Evolutionary conservation across 2,888 invertebrate species (phyloP).

Genomic region (Apomyelois bistriatella): DNA sequence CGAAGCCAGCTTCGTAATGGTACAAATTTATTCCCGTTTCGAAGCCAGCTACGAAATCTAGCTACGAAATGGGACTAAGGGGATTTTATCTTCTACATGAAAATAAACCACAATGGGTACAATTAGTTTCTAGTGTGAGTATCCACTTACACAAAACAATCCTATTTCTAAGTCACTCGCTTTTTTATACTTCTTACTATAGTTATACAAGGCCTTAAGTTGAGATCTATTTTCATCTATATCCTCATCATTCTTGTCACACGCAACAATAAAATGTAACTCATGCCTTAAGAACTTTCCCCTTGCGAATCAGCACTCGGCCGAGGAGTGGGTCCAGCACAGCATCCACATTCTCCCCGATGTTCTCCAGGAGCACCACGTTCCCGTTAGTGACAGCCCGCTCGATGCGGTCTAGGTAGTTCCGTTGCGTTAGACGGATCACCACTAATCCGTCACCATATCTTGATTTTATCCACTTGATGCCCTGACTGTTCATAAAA

Average conservation of each 20-base stretch:
- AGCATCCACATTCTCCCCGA: constrained; percentile 93
- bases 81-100: no score
- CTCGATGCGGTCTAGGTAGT: constrained; percentile 92
- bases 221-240: background rate
- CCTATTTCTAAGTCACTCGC: no score
- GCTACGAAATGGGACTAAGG: no score
- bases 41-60: no score
- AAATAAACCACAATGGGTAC: no score
- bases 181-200: no score
- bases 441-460: constrained; percentile 87
- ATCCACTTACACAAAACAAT: no score
- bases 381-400: constrained; percentile 86
- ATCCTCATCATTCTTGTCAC: no score
- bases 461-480: constrained; percentile 97
- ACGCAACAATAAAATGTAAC: background rate
- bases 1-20: no score
- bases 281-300: constrained; percentile 83
- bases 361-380: constrained; percentile 91
- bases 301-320: constrained; percentile 92
- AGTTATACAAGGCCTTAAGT: no score
- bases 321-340: constrained; percentile 94
- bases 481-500: constrained; percentile 82
- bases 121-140: no score
- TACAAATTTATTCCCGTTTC: no score
- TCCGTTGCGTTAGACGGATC: constrained; percentile 88